Conservation (phyloP, 2,797 vertebrate genomes). For the Dipus sagitta region DNA sequence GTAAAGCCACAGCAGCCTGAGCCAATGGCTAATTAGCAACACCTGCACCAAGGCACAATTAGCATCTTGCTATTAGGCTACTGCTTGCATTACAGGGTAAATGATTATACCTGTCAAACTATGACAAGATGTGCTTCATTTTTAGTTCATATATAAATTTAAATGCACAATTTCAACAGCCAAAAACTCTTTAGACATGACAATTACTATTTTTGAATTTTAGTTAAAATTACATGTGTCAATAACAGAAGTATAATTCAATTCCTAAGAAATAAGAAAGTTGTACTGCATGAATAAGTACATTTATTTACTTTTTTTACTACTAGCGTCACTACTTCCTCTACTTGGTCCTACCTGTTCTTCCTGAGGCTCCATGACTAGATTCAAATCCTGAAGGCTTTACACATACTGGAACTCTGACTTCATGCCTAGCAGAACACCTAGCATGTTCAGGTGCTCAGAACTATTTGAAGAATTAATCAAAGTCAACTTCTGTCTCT, state of each 20-base stretch:
- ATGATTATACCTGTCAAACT: constrained; percentile 79
- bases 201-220: constrained; percentile 65
- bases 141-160: constrained; percentile 70
- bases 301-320: not conserved
- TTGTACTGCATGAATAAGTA: not conserved
- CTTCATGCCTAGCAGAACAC: not conserved
- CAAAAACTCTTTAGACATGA: constrained; percentile 46
- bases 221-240: constrained; percentile 29
- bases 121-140: constrained; percentile 69
- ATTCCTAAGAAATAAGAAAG: constrained; percentile 27
- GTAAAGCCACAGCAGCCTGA: constrained; percentile 21
- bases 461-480: not conserved
- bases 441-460: not conserved
- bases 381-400: not conserved
- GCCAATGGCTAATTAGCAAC: constrained; percentile 76
- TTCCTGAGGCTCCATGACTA: not conserved
- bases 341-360: not conserved
- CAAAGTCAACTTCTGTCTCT: not conserved
- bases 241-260: constrained; percentile 37
- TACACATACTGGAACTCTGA: not conserved
- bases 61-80: constrained; percentile 62
- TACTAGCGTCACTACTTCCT: not conserved
- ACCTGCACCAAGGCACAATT: constrained; percentile 72
- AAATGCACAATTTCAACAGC: constrained; percentile 72
- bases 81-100: constrained; percentile 60